phyloP scores from a whole-genome alignment of 2,888 invertebrate genomes.

The Notodonta dromedarius region DNA sequence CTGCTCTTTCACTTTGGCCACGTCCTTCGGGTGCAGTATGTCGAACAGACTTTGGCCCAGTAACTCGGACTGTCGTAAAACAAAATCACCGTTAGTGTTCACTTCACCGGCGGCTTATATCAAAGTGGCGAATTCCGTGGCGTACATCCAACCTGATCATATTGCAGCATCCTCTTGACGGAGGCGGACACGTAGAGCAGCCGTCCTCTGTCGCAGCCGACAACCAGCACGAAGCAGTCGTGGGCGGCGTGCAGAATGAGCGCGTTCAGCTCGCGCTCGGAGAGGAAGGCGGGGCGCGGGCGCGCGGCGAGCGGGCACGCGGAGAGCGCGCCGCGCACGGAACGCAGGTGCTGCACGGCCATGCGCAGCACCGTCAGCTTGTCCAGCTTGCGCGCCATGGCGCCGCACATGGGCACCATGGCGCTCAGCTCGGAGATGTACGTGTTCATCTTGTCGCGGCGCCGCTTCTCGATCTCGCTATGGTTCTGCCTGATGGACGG shows the following conservation, averaged over 20 bases:
- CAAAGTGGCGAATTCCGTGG: neutral
- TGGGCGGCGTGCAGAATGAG: slow-evolving; percentile 92
- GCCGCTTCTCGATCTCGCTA: slow-evolving; percentile 97
- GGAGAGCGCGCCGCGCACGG: slow-evolving; percentile 75
- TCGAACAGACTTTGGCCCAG: slow-evolving; percentile 97
- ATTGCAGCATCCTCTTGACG: slow-evolving; percentile 91
- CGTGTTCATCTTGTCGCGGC: slow-evolving; percentile 98
- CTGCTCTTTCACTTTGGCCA: slow-evolving; percentile 97
- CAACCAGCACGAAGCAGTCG: slow-evolving; percentile 96
- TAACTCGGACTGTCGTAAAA: slow-evolving; percentile 87
- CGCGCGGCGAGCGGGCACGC: slow-evolving; percentile 88
- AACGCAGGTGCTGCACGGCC: slow-evolving; percentile 96
- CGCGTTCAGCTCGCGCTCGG: slow-evolving; percentile 94
- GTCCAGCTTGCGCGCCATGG: slow-evolving; percentile 96
- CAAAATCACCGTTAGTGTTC: neutral
- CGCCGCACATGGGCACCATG: slow-evolving; percentile 97
- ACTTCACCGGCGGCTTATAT: neutral
- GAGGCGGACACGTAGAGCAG: slow-evolving; percentile 96
- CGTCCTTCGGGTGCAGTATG: slow-evolving; percentile 96
- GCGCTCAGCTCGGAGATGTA: slow-evolving; percentile 95
- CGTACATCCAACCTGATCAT: slow-evolving; percentile 87
- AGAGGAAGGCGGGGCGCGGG: slow-evolving; percentile 92
- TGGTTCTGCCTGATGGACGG: slow-evolving; percentile 92
- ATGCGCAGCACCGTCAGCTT: slow-evolving; percentile 95
- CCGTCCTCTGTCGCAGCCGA: slow-evolving; percentile 95